Evolutionary conservation across 2,888 invertebrate genomes (phyloP).

Genomic region (Pharmacophagus antenor): DNA sequence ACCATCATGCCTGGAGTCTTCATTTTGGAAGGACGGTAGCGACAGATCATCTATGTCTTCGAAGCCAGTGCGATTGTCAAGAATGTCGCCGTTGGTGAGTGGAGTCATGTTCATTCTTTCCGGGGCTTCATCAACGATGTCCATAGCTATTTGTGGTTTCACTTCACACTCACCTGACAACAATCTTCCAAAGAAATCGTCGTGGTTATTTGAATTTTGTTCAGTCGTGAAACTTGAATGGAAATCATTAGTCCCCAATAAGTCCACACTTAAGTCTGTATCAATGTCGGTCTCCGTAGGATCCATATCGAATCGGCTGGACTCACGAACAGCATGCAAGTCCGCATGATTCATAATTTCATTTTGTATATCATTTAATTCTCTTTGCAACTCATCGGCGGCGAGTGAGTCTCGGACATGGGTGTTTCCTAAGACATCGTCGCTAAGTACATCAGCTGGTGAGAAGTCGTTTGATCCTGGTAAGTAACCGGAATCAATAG

Average conservation of each 20-base stretch:
- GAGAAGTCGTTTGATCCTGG: conserved; percentile 51
- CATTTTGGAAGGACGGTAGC: conserved; percentile 67
- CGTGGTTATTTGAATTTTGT: conserved; percentile 56
- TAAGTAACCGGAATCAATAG: conserved; percentile 47
- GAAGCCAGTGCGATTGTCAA: conserved; percentile 65
- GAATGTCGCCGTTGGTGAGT: conserved; percentile 63
- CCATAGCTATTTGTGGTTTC: conserved; percentile 59
- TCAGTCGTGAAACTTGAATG: conserved; percentile 62
- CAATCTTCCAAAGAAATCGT: conserved; percentile 67
- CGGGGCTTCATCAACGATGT: conserved; percentile 58
- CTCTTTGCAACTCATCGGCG: conserved; percentile 66
- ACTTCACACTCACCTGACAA: conserved; percentile 56
- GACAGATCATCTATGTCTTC: conserved; percentile 73
- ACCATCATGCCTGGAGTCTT: conserved; percentile 55
- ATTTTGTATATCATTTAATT: conserved; percentile 70
- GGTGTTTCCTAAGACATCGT: conserved; percentile 56
- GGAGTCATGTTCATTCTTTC: conserved; percentile 67
- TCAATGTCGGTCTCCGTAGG: conserved; percentile 52
- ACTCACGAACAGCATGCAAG: conserved; percentile 49
- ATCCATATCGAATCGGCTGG: conserved; percentile 45
- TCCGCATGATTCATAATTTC: conserved; percentile 71
- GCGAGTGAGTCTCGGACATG: conserved; percentile 61
- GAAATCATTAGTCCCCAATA: conserved; percentile 43
- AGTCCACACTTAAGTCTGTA: conserved; percentile 44
- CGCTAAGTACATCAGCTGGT: conserved; percentile 59